These are phyloP conservation scores for Tapirus indicus DNA, from an alignment of 2,797 vertebrate genomes.

Conservation along the genomic window DNA sequence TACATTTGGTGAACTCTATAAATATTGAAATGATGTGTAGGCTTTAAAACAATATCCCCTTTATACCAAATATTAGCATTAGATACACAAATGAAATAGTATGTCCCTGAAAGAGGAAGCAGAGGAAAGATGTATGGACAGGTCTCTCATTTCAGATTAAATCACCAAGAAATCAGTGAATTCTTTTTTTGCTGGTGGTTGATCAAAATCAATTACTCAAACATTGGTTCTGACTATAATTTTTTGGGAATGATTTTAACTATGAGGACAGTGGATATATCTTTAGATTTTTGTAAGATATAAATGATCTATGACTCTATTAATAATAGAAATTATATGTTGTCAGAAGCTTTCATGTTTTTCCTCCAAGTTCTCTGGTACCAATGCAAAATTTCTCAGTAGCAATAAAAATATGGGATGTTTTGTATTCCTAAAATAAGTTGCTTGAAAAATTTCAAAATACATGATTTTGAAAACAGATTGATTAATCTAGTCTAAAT, in stretches of 20 bases:
- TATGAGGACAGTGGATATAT: not conserved
- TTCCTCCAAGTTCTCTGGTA: not conserved
- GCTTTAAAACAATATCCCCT: not conserved
- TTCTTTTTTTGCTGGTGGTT: not conserved
- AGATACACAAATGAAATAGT: constrained; percentile 24
- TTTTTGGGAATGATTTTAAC: not conserved
- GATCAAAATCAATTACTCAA: constrained; percentile 31
- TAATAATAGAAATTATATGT: not conserved
- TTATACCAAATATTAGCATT: not conserved
- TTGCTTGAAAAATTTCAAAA: not conserved
- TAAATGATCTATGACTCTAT: not conserved
- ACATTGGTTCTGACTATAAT: not conserved
- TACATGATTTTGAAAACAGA: not conserved
- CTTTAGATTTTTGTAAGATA: constrained; percentile 44
- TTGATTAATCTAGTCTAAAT: constrained; percentile 46
- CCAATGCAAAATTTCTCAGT: not conserved
- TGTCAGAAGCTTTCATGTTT: constrained; percentile 7
- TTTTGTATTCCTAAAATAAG: constrained; percentile 33
- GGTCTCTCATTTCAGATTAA: constrained; percentile 41
- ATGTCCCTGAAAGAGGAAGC: not conserved
- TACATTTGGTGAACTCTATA: not conserved
- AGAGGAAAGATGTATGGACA: not conserved
- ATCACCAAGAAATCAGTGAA: not conserved
- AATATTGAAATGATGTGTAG: not conserved
- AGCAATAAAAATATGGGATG: not conserved